Base-by-base conservation (phyloP, 2,113 vertebrate genomes). In the Anolis carolinensis region DNA sequence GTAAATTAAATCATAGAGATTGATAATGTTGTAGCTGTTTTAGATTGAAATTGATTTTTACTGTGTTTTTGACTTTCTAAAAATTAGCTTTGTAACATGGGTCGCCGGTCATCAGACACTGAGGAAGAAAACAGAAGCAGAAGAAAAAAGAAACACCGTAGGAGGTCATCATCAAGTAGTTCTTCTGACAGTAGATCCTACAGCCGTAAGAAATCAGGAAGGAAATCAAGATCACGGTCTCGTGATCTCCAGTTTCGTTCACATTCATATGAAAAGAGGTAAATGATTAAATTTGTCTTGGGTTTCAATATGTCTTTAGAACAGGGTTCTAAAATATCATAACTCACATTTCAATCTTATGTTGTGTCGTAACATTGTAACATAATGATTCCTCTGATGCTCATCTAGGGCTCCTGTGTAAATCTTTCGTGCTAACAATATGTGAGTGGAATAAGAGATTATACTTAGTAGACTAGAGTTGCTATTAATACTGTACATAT, bases 91-190 rank as follows among this genome's bases (percentile, higher is more conserved):
- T 10, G 25, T 85, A 95, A 83, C 89, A 99, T 99, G 99, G 98
- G 98, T 34, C 97, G 97, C 13, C 97, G 93, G 83, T 98, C 98
- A 4, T 98, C 98, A 18, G 98, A 99, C 92, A 98, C 98, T 0
- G 98, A 99, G 84, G 98, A 98, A 65, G 98, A 98, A 89, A 96
- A 87, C 71, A 96, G 97, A 88, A 97, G 97, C 94, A 96, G 94
- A 79, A 97, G 96, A 92, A 99, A 95, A 85, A 99, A 98, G 95
- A 98, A 98, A 71, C 97, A 97, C 85, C 97, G 97, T 1, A 94
- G 97, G 16, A 96, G 96, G 0, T 98, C 98, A 0, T 98, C 98
- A 1, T 98, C 98, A 0, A 98, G 98, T 36, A 98, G 97, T 74
- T 99, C 98, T 78, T 98, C 98, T 0, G 97, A 93, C 52, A 98